phyloP scores from a whole-genome alignment of 2,888 invertebrate genomes.

The Stratiomys singularior region DNA sequence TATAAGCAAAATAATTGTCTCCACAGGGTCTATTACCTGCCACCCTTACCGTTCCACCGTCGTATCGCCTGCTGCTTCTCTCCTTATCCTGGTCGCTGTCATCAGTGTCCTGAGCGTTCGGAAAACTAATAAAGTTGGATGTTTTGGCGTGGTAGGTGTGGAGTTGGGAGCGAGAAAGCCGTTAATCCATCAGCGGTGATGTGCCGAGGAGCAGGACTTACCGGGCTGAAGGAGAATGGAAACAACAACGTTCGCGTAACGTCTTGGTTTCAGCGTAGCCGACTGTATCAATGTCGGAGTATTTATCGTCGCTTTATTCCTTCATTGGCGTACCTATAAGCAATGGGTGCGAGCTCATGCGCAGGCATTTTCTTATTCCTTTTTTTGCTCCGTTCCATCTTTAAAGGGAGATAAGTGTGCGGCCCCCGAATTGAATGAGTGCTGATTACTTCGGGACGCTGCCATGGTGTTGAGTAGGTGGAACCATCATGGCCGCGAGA shows the following conservation, averaged over 20 bases:
- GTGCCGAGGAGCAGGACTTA: not conserved
- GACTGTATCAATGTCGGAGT: slow-evolving; percentile 53
- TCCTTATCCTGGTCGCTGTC: not conserved
- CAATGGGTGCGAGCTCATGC: slow-evolving; percentile 26
- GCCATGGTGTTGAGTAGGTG: slow-evolving; percentile 35
- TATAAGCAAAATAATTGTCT: slow-evolving; percentile 57
- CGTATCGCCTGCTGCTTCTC: not conserved
- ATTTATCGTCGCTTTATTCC: slow-evolving; percentile 55
- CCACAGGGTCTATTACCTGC: slow-evolving; percentile 44
- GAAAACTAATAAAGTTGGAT: slow-evolving; percentile 38
- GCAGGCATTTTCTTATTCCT: slow-evolving; percentile 21
- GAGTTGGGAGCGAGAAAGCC: slow-evolving; percentile 17
- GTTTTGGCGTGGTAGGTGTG: not conserved
- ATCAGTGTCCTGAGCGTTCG: slow-evolving; percentile 5
- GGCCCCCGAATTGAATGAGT: slow-evolving; percentile 45
- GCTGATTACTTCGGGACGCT: slow-evolving; percentile 23
- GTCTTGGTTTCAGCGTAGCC: slow-evolving; percentile 43
- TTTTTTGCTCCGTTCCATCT: slow-evolving; percentile 18
- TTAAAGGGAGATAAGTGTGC: slow-evolving; percentile 45
- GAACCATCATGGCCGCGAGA: slow-evolving; percentile 29
- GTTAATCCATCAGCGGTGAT: slow-evolving; percentile 50
- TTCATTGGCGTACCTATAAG: slow-evolving; percentile 48
- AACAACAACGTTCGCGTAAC: slow-evolving; percentile 26
- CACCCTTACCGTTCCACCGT: not conserved
- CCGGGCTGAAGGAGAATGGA: not conserved